Conservation (phyloP, 2,797 vertebrate species). For the Crax fasciolata region DNA sequence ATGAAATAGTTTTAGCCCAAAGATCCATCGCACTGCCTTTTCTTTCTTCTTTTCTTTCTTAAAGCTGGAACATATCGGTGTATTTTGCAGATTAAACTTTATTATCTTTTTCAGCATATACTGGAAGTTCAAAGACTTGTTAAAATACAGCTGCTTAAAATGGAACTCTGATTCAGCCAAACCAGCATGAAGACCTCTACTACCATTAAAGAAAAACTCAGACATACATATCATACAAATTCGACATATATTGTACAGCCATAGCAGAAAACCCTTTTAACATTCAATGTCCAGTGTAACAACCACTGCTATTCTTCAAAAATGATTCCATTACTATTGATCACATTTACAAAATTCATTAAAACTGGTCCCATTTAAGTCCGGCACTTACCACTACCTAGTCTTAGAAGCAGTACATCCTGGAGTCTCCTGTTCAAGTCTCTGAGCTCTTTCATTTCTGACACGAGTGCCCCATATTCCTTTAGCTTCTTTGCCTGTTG, state of each 20-base stretch:
- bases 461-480: constrained; percentile 95
- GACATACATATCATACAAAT: constrained; percentile 70
- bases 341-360: constrained; percentile 64
- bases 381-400: constrained; percentile 94
- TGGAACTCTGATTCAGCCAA: constrained; percentile 56
- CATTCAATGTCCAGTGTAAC: constrained; percentile 69
- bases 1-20: constrained; percentile 14
- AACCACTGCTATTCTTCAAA: constrained; percentile 64
- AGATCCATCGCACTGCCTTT: not conserved
- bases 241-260: constrained; percentile 58
- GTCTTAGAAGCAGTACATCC: constrained; percentile 96
- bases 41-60: not conserved
- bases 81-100: constrained; percentile 59
- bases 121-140: constrained; percentile 46
- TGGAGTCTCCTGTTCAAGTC: constrained; percentile 98
- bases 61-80: constrained; percentile 5
- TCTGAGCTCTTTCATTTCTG: constrained; percentile 98
- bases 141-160: constrained; percentile 67
- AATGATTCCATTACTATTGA: constrained; percentile 44
- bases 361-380: constrained; percentile 69
- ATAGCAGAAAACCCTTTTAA: constrained; percentile 67
- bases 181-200: constrained; percentile 61
- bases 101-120: constrained; percentile 64
- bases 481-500: constrained; percentile 99
- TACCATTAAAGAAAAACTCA: constrained; percentile 63